phyloP scores from a whole-genome alignment of 2,113 vertebrate species.

The Rhegmatorhina hoffmannsi region DNA sequence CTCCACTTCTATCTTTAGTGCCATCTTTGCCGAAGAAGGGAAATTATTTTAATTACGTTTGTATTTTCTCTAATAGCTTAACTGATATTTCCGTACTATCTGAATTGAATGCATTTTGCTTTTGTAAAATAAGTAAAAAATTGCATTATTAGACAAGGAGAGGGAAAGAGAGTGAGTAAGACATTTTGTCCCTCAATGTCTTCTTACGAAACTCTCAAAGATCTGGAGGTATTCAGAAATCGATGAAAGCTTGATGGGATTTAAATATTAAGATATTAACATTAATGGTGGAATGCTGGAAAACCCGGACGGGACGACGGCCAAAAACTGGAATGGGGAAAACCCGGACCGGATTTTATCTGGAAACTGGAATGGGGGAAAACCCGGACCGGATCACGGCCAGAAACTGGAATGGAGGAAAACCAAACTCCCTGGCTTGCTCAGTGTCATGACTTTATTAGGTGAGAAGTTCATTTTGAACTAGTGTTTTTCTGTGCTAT shows the following conservation, averaged over 20 bases:
- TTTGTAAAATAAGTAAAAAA: background rate
- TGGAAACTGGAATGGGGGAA: too few relatives aligned
- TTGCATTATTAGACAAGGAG: background rate
- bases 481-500: background rate
- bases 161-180: background rate
- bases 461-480: background rate
- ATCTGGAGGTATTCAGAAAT: conserved; percentile 64
- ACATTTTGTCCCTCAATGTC: conserved; percentile 5
- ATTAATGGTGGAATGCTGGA: too few relatives aligned
- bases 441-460: background rate
- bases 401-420: too few relatives aligned
- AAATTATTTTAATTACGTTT: background rate
- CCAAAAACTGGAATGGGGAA: too few relatives aligned
- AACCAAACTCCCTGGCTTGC: background rate
- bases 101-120: background rate
- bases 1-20: background rate
- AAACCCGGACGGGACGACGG: too few relatives aligned
- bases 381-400: too few relatives aligned
- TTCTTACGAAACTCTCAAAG: conserved; percentile 60
- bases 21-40: background rate
- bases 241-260: conserved; percentile 62
- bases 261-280: conserved; percentile 71
- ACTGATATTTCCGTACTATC: background rate
- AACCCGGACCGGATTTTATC: too few relatives aligned
- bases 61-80: background rate